Percentiles rank a stretch among this genome's conserved stretches.
Conservation (phyloP, 1,140 invertebrate genomes). For the Oscheius sp. region DNA sequence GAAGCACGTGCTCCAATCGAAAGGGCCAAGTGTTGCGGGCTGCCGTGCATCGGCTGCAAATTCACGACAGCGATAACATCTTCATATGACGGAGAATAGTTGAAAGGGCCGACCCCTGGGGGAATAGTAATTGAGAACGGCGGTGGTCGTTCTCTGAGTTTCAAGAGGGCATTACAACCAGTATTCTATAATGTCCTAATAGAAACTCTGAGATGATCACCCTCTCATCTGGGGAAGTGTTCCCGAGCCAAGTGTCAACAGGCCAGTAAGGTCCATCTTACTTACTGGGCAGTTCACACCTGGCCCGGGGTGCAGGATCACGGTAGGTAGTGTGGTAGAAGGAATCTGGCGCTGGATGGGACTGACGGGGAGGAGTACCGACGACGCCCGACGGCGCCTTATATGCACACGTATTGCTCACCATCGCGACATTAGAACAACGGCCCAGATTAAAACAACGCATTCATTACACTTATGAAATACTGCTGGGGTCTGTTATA, state of each 20-base stretch:
- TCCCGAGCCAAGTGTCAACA: background rate
- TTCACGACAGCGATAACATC: too few species aligned
- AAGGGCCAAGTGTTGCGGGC: too few species aligned
- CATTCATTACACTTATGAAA: too few species aligned
- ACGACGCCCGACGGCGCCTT: background rate
- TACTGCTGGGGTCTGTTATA: too few species aligned
- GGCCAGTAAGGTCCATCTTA: background rate
- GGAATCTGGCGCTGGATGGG: background rate
- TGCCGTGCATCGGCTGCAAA: too few species aligned
- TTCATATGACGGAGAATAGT: too few species aligned
- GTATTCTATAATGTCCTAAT: background rate
- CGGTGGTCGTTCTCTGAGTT: background rate
- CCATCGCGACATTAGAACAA: background rate
- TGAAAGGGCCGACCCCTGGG: too few species aligned
- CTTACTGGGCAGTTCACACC: background rate
- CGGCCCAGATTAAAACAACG: too few species aligned
- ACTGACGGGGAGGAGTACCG: background rate
- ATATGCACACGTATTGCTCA: background rate
- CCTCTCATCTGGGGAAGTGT: background rate
- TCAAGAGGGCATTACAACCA: background rate
- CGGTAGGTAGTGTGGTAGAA: background rate
- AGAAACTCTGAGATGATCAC: constrained; percentile 7
- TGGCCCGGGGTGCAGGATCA: background rate
- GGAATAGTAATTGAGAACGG: background rate
- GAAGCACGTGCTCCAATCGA: too few species aligned